Base-by-base conservation (phyloP, 1,140 invertebrate species). In the Andrena cerasifolii region DNA sequence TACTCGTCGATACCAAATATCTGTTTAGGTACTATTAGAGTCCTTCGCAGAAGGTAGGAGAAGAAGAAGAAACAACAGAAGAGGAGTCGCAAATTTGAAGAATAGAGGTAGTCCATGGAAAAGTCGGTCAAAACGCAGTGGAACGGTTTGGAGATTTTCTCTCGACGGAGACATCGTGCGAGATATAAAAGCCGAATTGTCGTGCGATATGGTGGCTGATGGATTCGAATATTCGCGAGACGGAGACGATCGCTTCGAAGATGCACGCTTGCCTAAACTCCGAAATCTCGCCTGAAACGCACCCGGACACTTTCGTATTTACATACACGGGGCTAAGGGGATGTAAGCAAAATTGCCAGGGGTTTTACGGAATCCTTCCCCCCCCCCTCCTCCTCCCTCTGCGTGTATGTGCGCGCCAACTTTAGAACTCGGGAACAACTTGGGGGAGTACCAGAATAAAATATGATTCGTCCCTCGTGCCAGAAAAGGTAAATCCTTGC, bases 401-500 rank as follows among this genome's bases (percentile, higher is more conserved):
- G n/a, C 62, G 65, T 36, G 21, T 49, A 63, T 63, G 36, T 47
- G 14, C 2, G 21, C 31, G 33, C 10, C 21, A 59, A 78, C 67
- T 72, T 56, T 66, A 62, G 78, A 82, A 74, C 51, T 72, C 53
- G 61, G 47, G 53, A 76, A 80, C 54, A 33, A 74, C 45, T 51
- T 59, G 49, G 16, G 33, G 7, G 12, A 33, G 14, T 18, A 14
- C 21, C 14, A 71, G 58, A 68, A 80, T 83, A 79, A 76, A 74
- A 78, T 78, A 86, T 86, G 77, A 86, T 84, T 86, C 75, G 73
- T 73, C n/a, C 45, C 66, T 31, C 33, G 71, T 47, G 45, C 21
- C 49, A 66, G 70, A 31, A 59, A 59, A 89, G 79, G 86, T 86
- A 89, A 88, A 89, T 90, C 88, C 84, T 83, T 84, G 77, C 86